These are phyloP conservation scores for Rhogogaster chlorosoma DNA, from an alignment of 2,888 invertebrate genomes.

Conservation along the genomic window DNA sequence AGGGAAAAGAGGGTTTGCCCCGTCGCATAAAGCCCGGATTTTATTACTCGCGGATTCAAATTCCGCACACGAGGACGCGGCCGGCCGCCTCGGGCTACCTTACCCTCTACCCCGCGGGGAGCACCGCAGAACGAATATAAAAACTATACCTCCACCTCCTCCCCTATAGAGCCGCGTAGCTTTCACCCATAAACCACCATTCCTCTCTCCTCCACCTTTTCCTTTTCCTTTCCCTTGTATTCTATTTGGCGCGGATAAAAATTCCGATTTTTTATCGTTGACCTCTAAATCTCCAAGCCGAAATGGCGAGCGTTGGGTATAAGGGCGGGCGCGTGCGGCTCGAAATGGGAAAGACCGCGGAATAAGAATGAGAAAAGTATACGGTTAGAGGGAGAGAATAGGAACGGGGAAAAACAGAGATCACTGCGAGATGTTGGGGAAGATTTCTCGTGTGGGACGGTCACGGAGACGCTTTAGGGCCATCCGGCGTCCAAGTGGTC, in stretches of 20 bases:
- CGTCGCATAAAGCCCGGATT: slow-evolving; percentile 76
- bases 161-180: background rate
- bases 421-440: slow-evolving; percentile 65
- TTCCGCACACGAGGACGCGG: slow-evolving; percentile 66
- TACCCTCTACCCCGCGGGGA: slow-evolving; percentile 55
- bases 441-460: slow-evolving; percentile 71
- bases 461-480: slow-evolving; percentile 75
- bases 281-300: slow-evolving; percentile 60
- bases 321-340: slow-evolving; percentile 57
- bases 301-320: slow-evolving; percentile 33
- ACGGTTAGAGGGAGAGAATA: slow-evolving; percentile 45
- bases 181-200: slow-evolving; percentile 47
- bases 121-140: slow-evolving; percentile 43
- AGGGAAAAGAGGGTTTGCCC: slow-evolving; percentile 2
- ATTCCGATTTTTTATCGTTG: slow-evolving; percentile 69
- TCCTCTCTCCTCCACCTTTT: slow-evolving; percentile 53
- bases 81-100: slow-evolving; percentile 56
- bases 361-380: slow-evolving; percentile 52
- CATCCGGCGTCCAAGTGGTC: slow-evolving; percentile 74
- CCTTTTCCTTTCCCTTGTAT: slow-evolving; percentile 65
- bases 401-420: slow-evolving; percentile 51
- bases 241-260: slow-evolving; percentile 74
- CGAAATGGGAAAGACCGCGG: slow-evolving; percentile 49
- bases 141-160: slow-evolving; percentile 41
- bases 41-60: slow-evolving; percentile 77